phyloP scores from a whole-genome alignment of 1,140 invertebrate genomes.

The Diorhabda sublineata region DNA sequence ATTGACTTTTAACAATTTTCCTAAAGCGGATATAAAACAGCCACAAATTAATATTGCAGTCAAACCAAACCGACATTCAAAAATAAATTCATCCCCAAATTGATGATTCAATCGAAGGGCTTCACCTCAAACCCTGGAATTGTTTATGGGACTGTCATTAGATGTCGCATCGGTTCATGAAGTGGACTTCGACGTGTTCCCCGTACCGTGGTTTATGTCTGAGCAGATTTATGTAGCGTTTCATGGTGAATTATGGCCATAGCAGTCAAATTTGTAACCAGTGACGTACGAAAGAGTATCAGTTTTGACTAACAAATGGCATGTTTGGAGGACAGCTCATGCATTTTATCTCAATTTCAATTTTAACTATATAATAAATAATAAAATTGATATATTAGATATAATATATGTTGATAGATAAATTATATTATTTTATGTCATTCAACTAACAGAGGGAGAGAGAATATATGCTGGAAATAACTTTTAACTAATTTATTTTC shows the following conservation, averaged over 20 bases:
- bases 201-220: constrained; percentile 20
- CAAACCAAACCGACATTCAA: background rate
- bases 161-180: constrained; percentile 17
- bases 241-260: constrained; percentile 12
- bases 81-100: constrained; percentile 9
- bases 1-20: background rate
- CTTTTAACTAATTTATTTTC: too few relatives aligned
- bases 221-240: constrained; percentile 19
- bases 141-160: constrained; percentile 20
- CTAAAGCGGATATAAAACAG: too few relatives aligned
- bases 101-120: constrained; percentile 18
- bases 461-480: too few relatives aligned
- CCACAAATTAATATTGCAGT: background rate
- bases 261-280: constrained; percentile 11
- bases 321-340: too few relatives aligned
- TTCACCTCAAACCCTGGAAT: constrained; percentile 19
- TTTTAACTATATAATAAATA: too few relatives aligned
- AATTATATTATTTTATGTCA: too few relatives aligned
- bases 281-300: constrained; percentile 5
- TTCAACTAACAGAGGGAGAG: too few relatives aligned
- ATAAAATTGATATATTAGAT: too few relatives aligned
- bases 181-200: constrained; percentile 19
- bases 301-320: background rate
- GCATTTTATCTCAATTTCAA: too few relatives aligned
- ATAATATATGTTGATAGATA: too few relatives aligned